Evolutionary conservation across 2,797 vertebrate species (phyloP), one percentile per base, ranked within the genome.

Genomic region (Petrocephalus sullivani): DNA sequence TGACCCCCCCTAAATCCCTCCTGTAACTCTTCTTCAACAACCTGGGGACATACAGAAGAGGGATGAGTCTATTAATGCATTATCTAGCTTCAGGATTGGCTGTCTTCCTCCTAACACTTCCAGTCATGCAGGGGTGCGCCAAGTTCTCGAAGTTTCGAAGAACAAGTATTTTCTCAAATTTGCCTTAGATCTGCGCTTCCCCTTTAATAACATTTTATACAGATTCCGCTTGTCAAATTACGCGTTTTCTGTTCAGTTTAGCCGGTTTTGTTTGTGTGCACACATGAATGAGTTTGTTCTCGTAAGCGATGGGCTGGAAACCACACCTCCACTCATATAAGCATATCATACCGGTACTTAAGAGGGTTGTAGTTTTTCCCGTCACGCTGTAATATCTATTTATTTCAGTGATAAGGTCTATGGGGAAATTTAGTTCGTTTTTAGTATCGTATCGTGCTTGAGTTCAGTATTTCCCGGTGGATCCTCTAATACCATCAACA

Each of bases 401-500:
- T 61, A 87, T 87, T 61, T 87, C 60, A 61, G 49, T 87, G 85
- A 61, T 41, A 41, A 37, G 41, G 37, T 87, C 85, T 51, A n/a
- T 49, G 60, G 85, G 85, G 85, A 87, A 87, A 87, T 87, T 64
- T 61, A 61, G 41, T 58, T 64, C 60, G 19, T 87, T 67, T 60
- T 64, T 37, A 67, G 85, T 46, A 64, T 87, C 60, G 85, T 67
- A 64, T 67, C 41, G 58, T 7, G n/a, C 60, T 16, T 16, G 60
- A 87, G 37, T 87, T 87, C 41, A 87, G 58, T 87, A 87, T 87
- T 87, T 87, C 85, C 85, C 85, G 51, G 37, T 41, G 58, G 85
- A 87, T 87, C 28, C 56, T 37, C 84, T 56, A 86, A 86, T 86
- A 86, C 84, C 84, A 87, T 87, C 57, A 87, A 87, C 58, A 61